Percentiles rank a stretch among this genome's conserved stretches.
phyloP scores from a whole-genome alignment of 1,140 invertebrate species.

The Sarcophaga peregrina region DNA sequence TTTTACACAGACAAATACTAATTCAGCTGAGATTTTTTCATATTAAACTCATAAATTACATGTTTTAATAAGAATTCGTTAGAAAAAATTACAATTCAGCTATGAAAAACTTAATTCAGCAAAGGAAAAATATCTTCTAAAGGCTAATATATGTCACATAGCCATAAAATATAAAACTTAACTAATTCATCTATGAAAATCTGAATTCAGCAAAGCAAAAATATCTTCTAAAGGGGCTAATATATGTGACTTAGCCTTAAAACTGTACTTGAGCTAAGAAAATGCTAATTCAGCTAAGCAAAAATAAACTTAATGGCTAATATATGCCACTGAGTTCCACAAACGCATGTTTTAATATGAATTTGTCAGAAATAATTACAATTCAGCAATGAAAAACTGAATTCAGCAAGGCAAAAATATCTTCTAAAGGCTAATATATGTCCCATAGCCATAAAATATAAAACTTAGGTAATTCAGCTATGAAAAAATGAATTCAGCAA shows the following conservation, averaged over 20 bases:
- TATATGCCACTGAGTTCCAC: too few species aligned
- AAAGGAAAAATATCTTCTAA: not conserved
- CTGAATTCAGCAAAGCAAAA: not conserved
- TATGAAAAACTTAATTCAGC: not conserved
- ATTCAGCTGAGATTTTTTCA: too few species aligned
- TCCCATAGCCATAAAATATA: not conserved
- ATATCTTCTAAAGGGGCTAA: too few species aligned
- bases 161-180: not conserved
- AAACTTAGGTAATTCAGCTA: not conserved
- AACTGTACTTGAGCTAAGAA: not conserved
- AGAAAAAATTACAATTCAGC: too few species aligned
- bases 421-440: not conserved
- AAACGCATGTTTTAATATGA: too few species aligned
- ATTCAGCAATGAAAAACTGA: not conserved
- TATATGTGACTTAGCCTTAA: too few species aligned
- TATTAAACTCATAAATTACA: too few species aligned
- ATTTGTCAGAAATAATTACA: too few species aligned
- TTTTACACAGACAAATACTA: too few species aligned
- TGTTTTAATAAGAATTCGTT: too few species aligned
- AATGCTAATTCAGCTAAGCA: not conserved
- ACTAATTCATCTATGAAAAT: not conserved
- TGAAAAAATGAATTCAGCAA: not conserved
- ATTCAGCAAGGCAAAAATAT: too few species aligned
- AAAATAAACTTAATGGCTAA: too few species aligned
- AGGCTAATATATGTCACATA: not conserved